Evolutionary conservation across 2,888 invertebrate genomes (phyloP).

Genomic region (Chrysotoxum bicinctum): DNA sequence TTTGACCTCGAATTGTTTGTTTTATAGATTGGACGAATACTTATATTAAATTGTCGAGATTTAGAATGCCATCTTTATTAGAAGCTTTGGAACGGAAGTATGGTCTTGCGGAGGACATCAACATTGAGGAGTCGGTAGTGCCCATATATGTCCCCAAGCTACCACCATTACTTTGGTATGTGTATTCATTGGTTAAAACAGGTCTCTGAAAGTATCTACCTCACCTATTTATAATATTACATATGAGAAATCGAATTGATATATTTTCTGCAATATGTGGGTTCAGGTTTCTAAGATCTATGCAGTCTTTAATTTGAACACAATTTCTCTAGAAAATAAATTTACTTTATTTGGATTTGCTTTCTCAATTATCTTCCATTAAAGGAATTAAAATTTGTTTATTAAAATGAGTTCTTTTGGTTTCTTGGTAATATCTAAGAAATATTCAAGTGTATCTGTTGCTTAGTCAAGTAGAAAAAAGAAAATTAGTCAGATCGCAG

Average conservation of each 20-base stretch:
- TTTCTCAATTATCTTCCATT: no score
- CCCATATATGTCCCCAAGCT: conserved; percentile 94
- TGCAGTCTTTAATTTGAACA: no score
- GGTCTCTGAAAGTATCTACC: not conserved
- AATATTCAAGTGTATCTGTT: no score
- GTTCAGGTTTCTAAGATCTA: not conserved
- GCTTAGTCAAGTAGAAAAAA: no score
- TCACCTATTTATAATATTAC: not conserved
- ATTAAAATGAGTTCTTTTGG: no score
- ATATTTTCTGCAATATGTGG: not conserved
- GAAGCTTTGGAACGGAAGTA: conserved; percentile 96
- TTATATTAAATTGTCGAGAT: conserved; percentile 7
- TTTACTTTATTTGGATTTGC: no score
- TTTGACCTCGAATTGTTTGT: conserved; percentile 4
- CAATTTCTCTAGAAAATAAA: no score
- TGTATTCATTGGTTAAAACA: not conserved
- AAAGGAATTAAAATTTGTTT: no score
- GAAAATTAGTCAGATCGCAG: no score
- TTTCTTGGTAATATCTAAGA: no score
- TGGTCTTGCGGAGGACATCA: conserved; percentile 86
- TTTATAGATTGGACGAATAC: conserved; percentile 18
- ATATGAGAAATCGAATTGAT: not conserved
- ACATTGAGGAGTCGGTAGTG: conserved; percentile 83
- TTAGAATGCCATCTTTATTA: conserved; percentile 91
- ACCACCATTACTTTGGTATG: conserved; percentile 84